These are phyloP conservation scores for Drusus annulatus DNA, from an alignment of 1,140 invertebrate species.

Conservation along the genomic window DNA sequence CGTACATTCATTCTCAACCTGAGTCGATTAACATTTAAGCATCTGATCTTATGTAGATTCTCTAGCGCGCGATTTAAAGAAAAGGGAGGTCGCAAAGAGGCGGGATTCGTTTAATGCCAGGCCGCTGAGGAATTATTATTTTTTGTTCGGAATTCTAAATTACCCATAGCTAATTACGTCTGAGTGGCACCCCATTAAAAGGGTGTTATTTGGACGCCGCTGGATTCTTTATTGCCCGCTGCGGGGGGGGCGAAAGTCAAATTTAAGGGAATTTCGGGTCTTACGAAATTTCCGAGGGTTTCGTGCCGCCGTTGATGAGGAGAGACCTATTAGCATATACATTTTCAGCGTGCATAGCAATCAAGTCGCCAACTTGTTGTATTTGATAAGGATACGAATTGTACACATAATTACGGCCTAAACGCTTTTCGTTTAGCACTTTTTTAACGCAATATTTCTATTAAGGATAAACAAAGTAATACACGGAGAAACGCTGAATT, in stretches of 20 bases:
- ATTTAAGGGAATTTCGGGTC: slow-evolving; percentile 10
- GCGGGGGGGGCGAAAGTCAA: slow-evolving; percentile 21
- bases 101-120: slow-evolving; percentile 6
- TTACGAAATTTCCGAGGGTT: neutral
- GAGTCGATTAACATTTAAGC: no score
- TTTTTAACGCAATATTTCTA: neutral
- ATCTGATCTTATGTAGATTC: neutral
- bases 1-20: no score
- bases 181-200: slow-evolving; percentile 33
- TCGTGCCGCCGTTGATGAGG: slow-evolving; percentile 13
- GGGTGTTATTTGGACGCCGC: slow-evolving; percentile 35
- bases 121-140: slow-evolving; percentile 44
- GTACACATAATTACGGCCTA: slow-evolving; percentile 15
- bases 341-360: slow-evolving; percentile 33
- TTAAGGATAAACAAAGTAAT: no score
- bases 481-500: no score
- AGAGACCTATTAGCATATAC: slow-evolving; percentile 4
- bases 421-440: slow-evolving; percentile 3
- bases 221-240: slow-evolving; percentile 27
- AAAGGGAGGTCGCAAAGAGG: slow-evolving; percentile 3
- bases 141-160: slow-evolving; percentile 43
- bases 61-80: neutral
- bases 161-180: slow-evolving; percentile 38
- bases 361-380: slow-evolving; percentile 18
- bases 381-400: slow-evolving; percentile 25